Evolutionary conservation across 2,797 vertebrate genomes (phyloP).

Genomic region (Cyclura pinguis): DNA sequence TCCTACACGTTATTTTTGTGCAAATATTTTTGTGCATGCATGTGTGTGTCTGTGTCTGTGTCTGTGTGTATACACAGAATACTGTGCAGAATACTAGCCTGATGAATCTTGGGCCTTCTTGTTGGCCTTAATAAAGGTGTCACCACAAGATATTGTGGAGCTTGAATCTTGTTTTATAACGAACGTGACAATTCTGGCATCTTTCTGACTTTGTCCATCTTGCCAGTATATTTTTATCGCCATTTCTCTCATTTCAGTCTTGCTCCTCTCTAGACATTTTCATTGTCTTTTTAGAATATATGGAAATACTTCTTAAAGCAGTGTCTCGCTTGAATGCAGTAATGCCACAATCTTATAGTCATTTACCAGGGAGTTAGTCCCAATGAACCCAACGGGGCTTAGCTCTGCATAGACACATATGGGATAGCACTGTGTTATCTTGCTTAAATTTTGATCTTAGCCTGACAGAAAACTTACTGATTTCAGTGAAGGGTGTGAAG

Average conservation of each 20-base stretch:
- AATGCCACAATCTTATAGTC: not conserved
- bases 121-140: too few relatives aligned
- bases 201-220: not conserved
- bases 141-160: too few relatives aligned
- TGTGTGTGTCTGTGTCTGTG: too few relatives aligned
- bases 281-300: not conserved
- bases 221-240: not conserved
- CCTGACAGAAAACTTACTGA: not conserved
- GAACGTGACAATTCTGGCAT: too few relatives aligned
- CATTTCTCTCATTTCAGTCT: not conserved
- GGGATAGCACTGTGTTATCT: not conserved
- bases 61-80: too few relatives aligned
- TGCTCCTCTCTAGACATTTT: not conserved
- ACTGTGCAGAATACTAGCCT: too few relatives aligned
- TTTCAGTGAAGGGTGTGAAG: not conserved
- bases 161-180: too few relatives aligned
- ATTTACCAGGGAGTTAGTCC: not conserved
- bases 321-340: not conserved
- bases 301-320: not conserved
- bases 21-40: too few relatives aligned
- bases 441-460: not conserved
- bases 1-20: too few relatives aligned
- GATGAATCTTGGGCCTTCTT: too few relatives aligned
- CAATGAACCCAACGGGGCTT: too few relatives aligned
- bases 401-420: not conserved